Base-by-base conservation (phyloP, 2,888 invertebrate genomes). In the Euclidia mi region DNA sequence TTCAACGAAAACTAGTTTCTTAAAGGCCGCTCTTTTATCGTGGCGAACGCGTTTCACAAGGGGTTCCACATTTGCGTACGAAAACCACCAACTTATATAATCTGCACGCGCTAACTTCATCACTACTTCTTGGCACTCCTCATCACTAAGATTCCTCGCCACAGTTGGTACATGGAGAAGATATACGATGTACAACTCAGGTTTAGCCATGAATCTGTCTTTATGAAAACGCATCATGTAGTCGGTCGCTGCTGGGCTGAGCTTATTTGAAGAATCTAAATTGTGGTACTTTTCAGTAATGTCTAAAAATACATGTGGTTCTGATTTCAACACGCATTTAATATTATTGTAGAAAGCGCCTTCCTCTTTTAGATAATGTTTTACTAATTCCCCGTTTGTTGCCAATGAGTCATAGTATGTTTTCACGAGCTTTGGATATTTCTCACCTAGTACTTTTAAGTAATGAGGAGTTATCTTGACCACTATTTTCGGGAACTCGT, bases 381-480 rank as follows among this genome's bases (percentile, higher is more conserved):
- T 6, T 37, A 75, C 61, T 0, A 82, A 57, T 7, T 58, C 48
- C 10, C 65, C 53, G 20, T 82, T 73, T 0, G 52, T 68, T 6
- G 65, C 53, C n/a, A 89, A 53, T 2, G 65, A 68, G 12, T 86
- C 79, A 32, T 79, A 90, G 60, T 78, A 90, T 29, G 83, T 43
- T 57, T 79, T 78, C 0, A 82, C 79, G 0, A 82, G 76, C 55
- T 56, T 47, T 2, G 87, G 83, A 56, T 78, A 80, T 2, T 53
- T 76, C 64, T 89, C 87, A 28, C 83, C 77, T n/a, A 90, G 56
- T 0, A 83, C 45, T 71, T 83, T 87, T 7, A 90, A 66, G 41
- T 77, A 63, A 12, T 79, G 77, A 9, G 84, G 73, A 0, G 80
- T 79, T 12, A 90, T 46, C 57, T 85, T 83, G 1, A 76, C 58